phyloP scores from a whole-genome alignment of 2,113 vertebrate species.

The Macrotis lagotis region DNA sequence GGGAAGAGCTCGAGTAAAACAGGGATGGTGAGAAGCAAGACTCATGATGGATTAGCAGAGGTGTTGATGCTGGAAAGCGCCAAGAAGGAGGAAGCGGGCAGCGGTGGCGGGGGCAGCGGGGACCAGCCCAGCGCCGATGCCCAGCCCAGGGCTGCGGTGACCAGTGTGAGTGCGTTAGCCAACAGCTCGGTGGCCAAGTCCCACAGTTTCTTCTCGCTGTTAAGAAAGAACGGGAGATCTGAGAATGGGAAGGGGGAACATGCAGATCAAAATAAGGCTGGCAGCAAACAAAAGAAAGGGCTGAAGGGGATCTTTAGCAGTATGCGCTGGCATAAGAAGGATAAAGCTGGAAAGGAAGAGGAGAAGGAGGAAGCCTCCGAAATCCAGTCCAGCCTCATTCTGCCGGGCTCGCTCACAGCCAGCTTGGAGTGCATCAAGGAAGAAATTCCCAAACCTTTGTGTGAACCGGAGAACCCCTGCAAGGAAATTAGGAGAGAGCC shows the following conservation, averaged over 20 bases:
- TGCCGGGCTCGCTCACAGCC: conserved; percentile 89
- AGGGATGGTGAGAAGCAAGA: conserved; percentile 89
- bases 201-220: conserved; percentile 91
- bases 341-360: conserved; percentile 86
- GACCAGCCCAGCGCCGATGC: conserved; percentile 72
- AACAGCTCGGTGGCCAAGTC: conserved; percentile 91
- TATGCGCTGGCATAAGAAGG: conserved; percentile 88
- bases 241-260: conserved; percentile 84
- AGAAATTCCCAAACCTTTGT: conserved; percentile 77
- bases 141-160: conserved; percentile 66
- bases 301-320: conserved; percentile 88
- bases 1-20: conserved; percentile 84
- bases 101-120: conserved; percentile 80
- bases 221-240: conserved; percentile 86
- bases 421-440: conserved; percentile 87
- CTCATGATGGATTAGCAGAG: conserved; percentile 90
- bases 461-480: conserved; percentile 78
- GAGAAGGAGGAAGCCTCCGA: conserved; percentile 78
- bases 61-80: conserved; percentile 83
- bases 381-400: conserved; percentile 74
- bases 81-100: conserved; percentile 84
- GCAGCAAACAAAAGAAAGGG: conserved; percentile 88
- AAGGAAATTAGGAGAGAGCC: conserved; percentile 73
- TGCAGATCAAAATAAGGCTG: conserved; percentile 85
- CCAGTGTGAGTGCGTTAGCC: conserved; percentile 69